phyloP scores from a whole-genome alignment of 2,113 vertebrate genomes.

The Piprites chloris region DNA sequence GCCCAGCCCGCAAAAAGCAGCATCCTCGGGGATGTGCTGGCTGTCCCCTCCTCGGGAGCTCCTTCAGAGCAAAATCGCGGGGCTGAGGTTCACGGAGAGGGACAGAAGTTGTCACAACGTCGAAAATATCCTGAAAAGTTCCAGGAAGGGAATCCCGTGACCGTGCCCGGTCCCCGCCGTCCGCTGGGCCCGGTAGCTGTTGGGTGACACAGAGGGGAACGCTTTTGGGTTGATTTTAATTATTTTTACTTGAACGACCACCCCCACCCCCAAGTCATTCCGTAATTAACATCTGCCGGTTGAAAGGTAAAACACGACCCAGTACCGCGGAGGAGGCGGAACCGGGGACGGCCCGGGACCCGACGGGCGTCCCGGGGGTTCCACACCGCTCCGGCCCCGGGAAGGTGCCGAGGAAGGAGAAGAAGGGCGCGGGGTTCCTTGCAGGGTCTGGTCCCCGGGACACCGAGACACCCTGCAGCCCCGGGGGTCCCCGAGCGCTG shows the following conservation, averaged over 20 bases:
- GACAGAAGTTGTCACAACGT: not conserved
- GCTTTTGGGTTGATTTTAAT: not conserved
- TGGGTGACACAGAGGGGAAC: not conserved
- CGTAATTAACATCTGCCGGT: not conserved
- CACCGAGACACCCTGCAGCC: not conserved
- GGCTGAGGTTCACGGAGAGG: no score
- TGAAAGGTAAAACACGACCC: not conserved
- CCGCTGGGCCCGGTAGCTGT: not conserved
- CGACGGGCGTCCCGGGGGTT: not conserved
- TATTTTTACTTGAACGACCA: not conserved
- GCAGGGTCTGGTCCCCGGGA: not conserved
- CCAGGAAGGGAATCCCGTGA: not conserved
- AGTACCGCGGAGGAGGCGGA: no score
- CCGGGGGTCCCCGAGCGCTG: not conserved
- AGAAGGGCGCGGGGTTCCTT: fast-evolving
- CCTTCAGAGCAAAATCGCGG: not conserved
- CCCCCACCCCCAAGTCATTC: not conserved
- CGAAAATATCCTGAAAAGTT: not conserved
- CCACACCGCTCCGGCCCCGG: no score
- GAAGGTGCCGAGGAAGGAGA: not conserved
- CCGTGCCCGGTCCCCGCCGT: not conserved
- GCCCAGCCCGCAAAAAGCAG: not conserved
- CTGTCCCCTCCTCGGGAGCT: fast-evolving
- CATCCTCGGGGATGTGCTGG: not conserved
- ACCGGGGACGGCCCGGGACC: not conserved